A percentile compares a stretch with the other conserved stretches of the same genome.
Evolutionary conservation across 1,140 invertebrate genomes (phyloP).

Genomic region (Formica exsecta): DNA sequence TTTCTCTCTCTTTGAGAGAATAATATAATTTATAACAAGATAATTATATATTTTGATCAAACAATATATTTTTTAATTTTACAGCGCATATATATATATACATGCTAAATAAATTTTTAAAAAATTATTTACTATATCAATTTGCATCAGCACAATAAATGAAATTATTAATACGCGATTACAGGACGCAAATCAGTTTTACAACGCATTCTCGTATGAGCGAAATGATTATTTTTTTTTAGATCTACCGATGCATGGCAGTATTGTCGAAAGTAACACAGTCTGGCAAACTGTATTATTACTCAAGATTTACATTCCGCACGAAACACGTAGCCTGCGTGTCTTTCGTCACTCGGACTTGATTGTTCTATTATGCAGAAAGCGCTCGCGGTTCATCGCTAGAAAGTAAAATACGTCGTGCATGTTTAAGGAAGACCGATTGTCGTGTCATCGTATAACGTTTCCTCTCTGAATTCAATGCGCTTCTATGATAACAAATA

Average conservation of each 20-base stretch:
- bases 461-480: constrained; percentile 48
- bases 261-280: constrained; percentile 35
- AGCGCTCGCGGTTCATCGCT: constrained; percentile 63
- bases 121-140: background rate
- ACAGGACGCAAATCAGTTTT: constrained; percentile 64
- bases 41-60: background rate
- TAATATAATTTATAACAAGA: background rate
- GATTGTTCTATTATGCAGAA: constrained; percentile 71
- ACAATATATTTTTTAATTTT: background rate
- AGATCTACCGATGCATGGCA: background rate
- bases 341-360: constrained; percentile 66
- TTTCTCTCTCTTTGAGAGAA: background rate
- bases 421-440: constrained; percentile 58
- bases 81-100: too few species aligned
- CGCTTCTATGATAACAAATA: constrained; percentile 34
- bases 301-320: constrained; percentile 63
- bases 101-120: background rate
- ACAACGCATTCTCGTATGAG: constrained; percentile 25
- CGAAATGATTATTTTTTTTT: background rate
- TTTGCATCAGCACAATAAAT: background rate
- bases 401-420: constrained; percentile 62
- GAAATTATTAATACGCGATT: constrained; percentile 69
- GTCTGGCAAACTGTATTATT: constrained; percentile 53
- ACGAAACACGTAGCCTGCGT: constrained; percentile 35
- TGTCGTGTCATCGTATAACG: constrained; percentile 63